A percentile compares a stretch with the other conserved stretches of the same genome.
These are phyloP conservation scores for Micromys minutus DNA, from an alignment of 2,113 vertebrate species.

Conservation along the genomic window DNA sequence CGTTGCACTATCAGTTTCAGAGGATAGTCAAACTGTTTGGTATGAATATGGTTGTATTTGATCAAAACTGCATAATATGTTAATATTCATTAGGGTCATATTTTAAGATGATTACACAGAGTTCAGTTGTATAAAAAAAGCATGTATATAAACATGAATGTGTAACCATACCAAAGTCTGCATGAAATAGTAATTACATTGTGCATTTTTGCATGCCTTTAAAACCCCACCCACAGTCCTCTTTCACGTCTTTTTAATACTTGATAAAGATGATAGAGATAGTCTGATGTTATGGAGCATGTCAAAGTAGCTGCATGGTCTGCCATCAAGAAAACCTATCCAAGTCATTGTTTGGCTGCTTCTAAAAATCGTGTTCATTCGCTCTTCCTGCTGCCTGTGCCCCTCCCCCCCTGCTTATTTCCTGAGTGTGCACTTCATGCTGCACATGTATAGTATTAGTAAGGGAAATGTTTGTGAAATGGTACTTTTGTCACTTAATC, in stretches of 20 bases:
- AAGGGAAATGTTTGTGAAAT: slow-evolving; percentile 49
- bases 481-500: slow-evolving; percentile 58
- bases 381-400: neutral
- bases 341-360: slow-evolving; percentile 55
- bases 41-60: slow-evolving; percentile 98
- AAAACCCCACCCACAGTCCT: slow-evolving; percentile 75
- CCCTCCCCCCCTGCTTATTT: neutral
- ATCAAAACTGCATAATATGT: slow-evolving; percentile 72
- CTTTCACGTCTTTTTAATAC: slow-evolving; percentile 74
- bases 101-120: slow-evolving; percentile 40
- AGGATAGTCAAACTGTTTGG: slow-evolving; percentile 96
- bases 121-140: slow-evolving; percentile 65
- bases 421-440: slow-evolving; percentile 28
- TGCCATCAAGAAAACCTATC: slow-evolving; percentile 53
- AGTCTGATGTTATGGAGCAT: slow-evolving; percentile 79
- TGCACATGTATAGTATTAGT: slow-evolving; percentile 37
- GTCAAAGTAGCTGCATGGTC: slow-evolving; percentile 82
- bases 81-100: slow-evolving; percentile 56
- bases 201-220: slow-evolving; percentile 85
- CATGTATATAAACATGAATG: slow-evolving; percentile 82
- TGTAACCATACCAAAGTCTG: slow-evolving; percentile 84
- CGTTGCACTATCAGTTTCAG: slow-evolving; percentile 86
- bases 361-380: slow-evolving; percentile 44
- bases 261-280: slow-evolving; percentile 56
- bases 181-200: slow-evolving; percentile 85